Conservation (phyloP, 2,888 invertebrate genomes). For the Dasysyrphus tricinctus region DNA sequence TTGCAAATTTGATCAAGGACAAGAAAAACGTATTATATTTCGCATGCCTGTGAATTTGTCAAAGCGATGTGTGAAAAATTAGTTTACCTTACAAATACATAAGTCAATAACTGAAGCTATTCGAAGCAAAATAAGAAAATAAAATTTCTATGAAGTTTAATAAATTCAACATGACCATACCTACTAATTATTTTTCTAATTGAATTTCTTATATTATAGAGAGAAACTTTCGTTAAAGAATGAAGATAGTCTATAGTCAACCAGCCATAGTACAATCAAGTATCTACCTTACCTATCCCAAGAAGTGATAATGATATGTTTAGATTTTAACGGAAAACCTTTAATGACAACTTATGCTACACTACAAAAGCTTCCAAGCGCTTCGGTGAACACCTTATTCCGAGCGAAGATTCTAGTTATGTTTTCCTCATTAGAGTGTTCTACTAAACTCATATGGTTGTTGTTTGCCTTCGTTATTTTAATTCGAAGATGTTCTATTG, state of each 20-base stretch:
- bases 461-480: neutral
- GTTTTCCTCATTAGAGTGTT: neutral
- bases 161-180: neutral
- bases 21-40: too few relatives aligned
- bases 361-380: neutral
- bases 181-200: neutral
- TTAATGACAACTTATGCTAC: neutral
- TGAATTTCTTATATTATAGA: neutral
- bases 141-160: neutral
- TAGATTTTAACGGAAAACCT: neutral
- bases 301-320: neutral
- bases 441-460: neutral
- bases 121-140: neutral
- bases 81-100: too few relatives aligned
- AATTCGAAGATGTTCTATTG: slow-evolving; percentile 17
- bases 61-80: too few relatives aligned
- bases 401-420: neutral
- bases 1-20: too few relatives aligned
- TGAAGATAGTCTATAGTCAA: neutral
- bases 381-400: slow-evolving; percentile 10
- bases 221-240: neutral
- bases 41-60: too few relatives aligned
- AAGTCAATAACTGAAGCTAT: too few relatives aligned
- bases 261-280: slow-evolving; percentile 22
- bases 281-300: slow-evolving; percentile 18